phyloP scores from a whole-genome alignment of 2,888 invertebrate genomes.

The Stictocephala bisonia region DNA sequence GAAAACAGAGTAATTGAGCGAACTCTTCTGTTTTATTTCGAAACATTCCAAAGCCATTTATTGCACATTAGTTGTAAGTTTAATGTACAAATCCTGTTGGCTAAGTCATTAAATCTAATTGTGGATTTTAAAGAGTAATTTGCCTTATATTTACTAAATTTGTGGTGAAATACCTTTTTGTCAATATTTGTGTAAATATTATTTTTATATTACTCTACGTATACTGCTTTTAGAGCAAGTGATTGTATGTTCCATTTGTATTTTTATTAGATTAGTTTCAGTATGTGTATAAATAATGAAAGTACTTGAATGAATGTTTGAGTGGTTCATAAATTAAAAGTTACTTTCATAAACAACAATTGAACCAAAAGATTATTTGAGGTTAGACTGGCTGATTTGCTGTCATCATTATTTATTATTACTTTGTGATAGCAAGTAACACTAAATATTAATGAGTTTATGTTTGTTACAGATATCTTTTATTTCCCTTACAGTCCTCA shows the following conservation, averaged over 20 bases:
- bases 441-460: no score
- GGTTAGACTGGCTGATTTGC: no score
- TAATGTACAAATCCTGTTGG: neutral
- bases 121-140: neutral
- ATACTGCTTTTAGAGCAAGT: neutral
- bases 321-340: no score
- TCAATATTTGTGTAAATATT: conserved; percentile 16
- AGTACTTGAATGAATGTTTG: conserved; percentile 3
- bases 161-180: neutral
- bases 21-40: conserved; percentile 5
- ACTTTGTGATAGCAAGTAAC: conserved; percentile 27
- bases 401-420: no score
- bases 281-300: conserved; percentile 19
- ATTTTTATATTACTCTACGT: conserved; percentile 26
- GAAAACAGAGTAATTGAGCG: conserved; percentile 48
- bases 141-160: neutral
- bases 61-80: conserved; percentile 2
- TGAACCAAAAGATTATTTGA: no score
- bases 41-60: neutral
- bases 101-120: no score
- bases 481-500: neutral
- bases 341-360: no score
- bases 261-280: no score
- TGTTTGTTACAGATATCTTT: no score
- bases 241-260: conserved; percentile 34